Base-by-base conservation (phyloP, 2,797 vertebrate genomes). In the Danionella dracula region DNA sequence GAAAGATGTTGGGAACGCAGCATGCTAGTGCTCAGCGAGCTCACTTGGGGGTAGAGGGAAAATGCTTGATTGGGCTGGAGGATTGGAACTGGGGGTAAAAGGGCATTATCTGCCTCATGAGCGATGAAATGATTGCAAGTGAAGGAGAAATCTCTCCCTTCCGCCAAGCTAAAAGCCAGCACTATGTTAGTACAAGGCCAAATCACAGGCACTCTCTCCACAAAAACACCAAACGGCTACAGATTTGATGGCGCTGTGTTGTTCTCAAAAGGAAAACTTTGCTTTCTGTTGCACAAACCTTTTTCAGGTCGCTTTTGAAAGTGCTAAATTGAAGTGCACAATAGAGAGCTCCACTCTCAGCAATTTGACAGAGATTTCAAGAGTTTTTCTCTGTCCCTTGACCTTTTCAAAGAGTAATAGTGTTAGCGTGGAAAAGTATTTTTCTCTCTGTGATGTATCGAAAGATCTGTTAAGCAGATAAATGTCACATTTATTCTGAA, bases 401-500 rank as follows among this genome's bases (percentile, higher is more conserved):
- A 82, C 79, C 79, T 80, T 80, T 80, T 45, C 50, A 64, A 70
- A 53, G 66, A 75, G 66, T 73, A 55, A 66, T 70, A 16, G 37
- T 37, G 42, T 72, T 71, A 66, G 71, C 37, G 74, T 71, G 61
- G 69, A 79, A 85, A 83, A 71, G 71, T 64, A 53, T 78, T 86
- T 82, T 85, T 80, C 78, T 80, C 69, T 79, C 69, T 64, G 41
- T 80, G 84, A 84, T 81, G 81, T 82, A 86, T 88, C 76, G 82
- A 83, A 83, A 76, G 78, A 87, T 84, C 79, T 70, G 70, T 78
- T 80, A 79, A 86, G 81, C 77, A 79, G 79, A 81, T 81, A 88
- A 88, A 87, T 88, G 82, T 83, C 84, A 86, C 82, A 80, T 88
- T 89, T 85, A 87, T 88, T 86, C 82, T 74, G 72, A 73, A 37